phyloP scores from a whole-genome alignment of 1,140 invertebrate species.

The Potamilus streckersoni region DNA sequence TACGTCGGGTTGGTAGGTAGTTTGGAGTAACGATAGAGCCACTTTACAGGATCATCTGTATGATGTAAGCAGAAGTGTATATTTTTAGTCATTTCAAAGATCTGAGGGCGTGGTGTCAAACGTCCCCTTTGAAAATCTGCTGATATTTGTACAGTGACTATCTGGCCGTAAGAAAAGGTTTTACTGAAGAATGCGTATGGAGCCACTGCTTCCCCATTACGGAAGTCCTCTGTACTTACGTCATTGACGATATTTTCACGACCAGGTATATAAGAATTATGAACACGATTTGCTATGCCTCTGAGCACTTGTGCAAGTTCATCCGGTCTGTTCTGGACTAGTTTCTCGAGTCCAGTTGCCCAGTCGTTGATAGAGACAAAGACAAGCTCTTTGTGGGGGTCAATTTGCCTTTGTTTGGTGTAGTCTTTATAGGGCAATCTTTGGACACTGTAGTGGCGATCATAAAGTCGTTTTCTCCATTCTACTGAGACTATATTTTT shows the following conservation, averaged over 20 bases:
- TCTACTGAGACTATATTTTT: neutral
- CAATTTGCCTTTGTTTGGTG: conserved; percentile 9
- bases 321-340: neutral
- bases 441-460: neutral
- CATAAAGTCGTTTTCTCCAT: conserved; percentile 15
- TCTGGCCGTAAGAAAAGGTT: conserved; percentile 29
- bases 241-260: conserved; percentile 11
- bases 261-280: conserved; percentile 7
- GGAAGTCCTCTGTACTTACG: conserved; percentile 19
- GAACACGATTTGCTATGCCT: neutral
- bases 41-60: conserved; percentile 27
- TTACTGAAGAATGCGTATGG: conserved; percentile 25
- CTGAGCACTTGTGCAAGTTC: neutral
- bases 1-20: conserved; percentile 12
- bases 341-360: neutral
- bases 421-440: conserved; percentile 4
- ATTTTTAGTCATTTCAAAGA: conserved; percentile 34
- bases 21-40: conserved; percentile 18
- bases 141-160: conserved; percentile 31
- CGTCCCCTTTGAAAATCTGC: conserved; percentile 33
- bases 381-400: conserved; percentile 21
- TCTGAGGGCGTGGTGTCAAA: conserved; percentile 23
- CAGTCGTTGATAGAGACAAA: conserved; percentile 17
- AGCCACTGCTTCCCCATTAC: neutral
- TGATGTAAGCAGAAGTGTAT: conserved; percentile 36